Evolutionary conservation across 2,113 vertebrate genomes (phyloP), one percentile per base, ranked within the genome.

Genomic region (Cygnus buccinator): DNA sequence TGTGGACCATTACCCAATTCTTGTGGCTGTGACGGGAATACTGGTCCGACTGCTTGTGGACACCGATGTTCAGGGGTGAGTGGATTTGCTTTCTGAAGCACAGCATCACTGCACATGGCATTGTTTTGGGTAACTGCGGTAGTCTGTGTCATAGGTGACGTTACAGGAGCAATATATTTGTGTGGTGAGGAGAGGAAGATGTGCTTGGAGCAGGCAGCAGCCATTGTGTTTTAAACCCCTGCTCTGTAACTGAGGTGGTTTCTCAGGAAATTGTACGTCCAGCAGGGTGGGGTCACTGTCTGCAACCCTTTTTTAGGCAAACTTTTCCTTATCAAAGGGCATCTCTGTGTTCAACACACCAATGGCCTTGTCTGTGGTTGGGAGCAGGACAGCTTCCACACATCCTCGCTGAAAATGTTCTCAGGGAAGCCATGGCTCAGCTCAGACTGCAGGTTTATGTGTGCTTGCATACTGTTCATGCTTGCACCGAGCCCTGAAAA

Each of bases 1-100:
- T 0, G 99, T 99, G 76, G 99, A 99, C 97, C 99, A 99, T 94
- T 99, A 99, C 93, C 99, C 99, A 41, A 99, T 99, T 95, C 98
- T 99, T 22, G 99, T 99, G 87, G 99, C 99, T 2, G 99, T 99
- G 62, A 99, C 99, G 0, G 99, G 99, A 68, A 99, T 99, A 96
- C 98, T 99, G 94, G 99, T 99, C 43, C 98, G 97, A 31, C 97
- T 99, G 63, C 98, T 99, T 85, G 99, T 99, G 90, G 99, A 99
- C 23, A 98, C 98, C 68, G 97, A 99, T 31, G 94, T 96, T 89
- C 98, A 99, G 57, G 98, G 99, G 99, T 99, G 97, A 99, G 99
- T 98, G 54, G 13, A 58, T 87, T 66, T 83, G 39, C 26, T 23
- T 91, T 57, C 31, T 2, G 10, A 52, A 91, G 39, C 55, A 13